Percentiles rank a stretch among this genome's conserved stretches.
These are phyloP conservation scores for Teleopsis dalmanni DNA, from an alignment of 1,140 invertebrate species.

Conservation along the genomic window DNA sequence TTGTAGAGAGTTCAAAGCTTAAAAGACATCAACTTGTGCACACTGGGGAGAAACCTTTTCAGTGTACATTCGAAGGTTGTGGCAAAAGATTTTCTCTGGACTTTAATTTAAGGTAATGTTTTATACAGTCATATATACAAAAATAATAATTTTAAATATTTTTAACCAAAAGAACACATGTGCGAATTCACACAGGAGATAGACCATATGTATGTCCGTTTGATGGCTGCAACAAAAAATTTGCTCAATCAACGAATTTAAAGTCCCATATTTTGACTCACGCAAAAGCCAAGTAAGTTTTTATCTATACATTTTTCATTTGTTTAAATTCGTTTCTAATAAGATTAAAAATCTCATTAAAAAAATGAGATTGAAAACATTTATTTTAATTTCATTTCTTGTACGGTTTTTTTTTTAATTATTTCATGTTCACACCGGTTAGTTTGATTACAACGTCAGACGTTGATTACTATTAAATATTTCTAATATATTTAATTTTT, in stretches of 20 bases:
- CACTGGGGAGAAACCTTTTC: conserved; percentile 93
- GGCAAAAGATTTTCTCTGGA: conserved; percentile 96
- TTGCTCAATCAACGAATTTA: conserved; percentile 95
- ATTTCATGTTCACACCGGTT: neutral
- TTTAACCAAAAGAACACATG: conserved; percentile 75
- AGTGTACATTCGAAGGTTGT: conserved; percentile 97
- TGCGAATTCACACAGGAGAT: conserved; percentile 95
- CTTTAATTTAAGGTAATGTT: conserved; percentile 69
- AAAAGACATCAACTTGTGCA: conserved; percentile 92
- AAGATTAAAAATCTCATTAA: too few species aligned
- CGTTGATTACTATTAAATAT: too few species aligned
- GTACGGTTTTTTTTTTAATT: conserved; percentile 4
- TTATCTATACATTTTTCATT: neutral
- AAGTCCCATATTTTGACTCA: conserved; percentile 98
- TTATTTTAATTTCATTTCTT: conserved; percentile 43
- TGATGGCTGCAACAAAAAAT: conserved; percentile 97
- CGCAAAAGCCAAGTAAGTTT: conserved; percentile 83
- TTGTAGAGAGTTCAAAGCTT: conserved; percentile 95
- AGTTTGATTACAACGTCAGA: too few species aligned
- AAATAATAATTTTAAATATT: too few species aligned
- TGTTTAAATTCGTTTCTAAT: too few species aligned
- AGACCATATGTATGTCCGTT: conserved; percentile 96
- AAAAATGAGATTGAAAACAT: too few species aligned
- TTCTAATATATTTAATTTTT: too few species aligned
- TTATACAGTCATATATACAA: neutral